These are phyloP conservation scores for Polyodon spathula DNA, from an alignment of 2,113 vertebrate species.

Conservation along the genomic window DNA sequence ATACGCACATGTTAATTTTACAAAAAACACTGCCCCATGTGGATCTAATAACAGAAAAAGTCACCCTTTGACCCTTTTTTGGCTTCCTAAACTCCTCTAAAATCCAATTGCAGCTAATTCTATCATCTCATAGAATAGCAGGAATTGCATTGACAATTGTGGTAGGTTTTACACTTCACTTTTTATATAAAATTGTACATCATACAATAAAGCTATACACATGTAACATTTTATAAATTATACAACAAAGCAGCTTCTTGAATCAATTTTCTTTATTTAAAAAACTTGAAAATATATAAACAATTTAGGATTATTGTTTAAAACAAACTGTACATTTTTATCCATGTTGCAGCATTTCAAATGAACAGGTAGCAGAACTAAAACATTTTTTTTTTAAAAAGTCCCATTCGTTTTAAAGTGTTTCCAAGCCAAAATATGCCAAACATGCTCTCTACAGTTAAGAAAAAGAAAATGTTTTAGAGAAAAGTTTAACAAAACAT, in stretches of 20 bases:
- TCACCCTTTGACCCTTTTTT: background rate
- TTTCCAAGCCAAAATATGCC: slow-evolving; percentile 18
- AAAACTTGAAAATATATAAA: slow-evolving; percentile 41
- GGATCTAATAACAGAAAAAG: background rate
- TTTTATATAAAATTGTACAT: too few relatives aligned
- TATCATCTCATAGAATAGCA: background rate
- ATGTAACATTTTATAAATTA: background rate
- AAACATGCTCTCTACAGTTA: slow-evolving; percentile 17
- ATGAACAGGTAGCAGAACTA: slow-evolving; percentile 12
- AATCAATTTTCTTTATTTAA: slow-evolving; percentile 47
- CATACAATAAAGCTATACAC: background rate
- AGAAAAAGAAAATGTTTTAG: slow-evolving; percentile 29
- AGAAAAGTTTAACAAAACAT: slow-evolving; percentile 34
- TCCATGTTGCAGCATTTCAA: slow-evolving; percentile 26
- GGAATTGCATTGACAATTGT: background rate
- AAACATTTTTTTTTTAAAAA: slow-evolving; percentile 10
- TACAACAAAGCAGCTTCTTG: background rate
- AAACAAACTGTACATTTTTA: slow-evolving; percentile 73
- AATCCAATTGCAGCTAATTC: background rate
- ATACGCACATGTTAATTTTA: background rate
- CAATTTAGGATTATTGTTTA: slow-evolving; percentile 55
- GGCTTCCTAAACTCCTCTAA: background rate
- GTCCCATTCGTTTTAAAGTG: slow-evolving; percentile 3
- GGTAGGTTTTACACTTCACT: background rate
- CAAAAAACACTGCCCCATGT: background rate